phyloP scores from a whole-genome alignment of 2,797 vertebrate species.

The Sciaenops ocellatus region DNA sequence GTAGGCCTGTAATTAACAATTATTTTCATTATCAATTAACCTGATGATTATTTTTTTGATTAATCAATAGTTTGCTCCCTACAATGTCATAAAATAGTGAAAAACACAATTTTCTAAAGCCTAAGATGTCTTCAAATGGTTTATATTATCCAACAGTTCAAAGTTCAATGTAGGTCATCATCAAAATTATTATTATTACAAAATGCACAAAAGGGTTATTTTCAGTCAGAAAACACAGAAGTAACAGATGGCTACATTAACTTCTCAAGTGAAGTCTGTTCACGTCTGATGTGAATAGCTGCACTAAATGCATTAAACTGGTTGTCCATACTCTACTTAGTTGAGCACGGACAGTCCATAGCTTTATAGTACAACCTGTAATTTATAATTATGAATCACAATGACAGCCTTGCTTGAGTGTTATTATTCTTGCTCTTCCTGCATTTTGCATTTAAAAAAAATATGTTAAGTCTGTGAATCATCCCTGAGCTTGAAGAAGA shows the following conservation, averaged over 20 bases:
- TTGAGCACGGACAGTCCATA: background rate
- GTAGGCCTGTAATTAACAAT: background rate
- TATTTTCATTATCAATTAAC: background rate
- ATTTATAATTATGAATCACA: background rate
- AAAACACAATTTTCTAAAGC: background rate
- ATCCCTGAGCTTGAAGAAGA: background rate
- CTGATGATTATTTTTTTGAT: background rate
- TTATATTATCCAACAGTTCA: no score
- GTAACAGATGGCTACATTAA: no score
- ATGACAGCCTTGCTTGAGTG: background rate
- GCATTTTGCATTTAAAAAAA: background rate
- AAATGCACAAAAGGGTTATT: no score
- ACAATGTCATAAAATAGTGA: background rate
- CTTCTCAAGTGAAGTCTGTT: no score
- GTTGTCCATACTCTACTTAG: background rate
- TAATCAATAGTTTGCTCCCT: background rate
- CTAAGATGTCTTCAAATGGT: no score
- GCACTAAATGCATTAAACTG: no score
- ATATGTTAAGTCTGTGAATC: background rate
- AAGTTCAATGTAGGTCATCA: no score
- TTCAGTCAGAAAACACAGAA: no score
- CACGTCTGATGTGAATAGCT: no score
- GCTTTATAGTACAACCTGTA: background rate
- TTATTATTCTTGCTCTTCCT: background rate
- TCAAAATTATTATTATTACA: no score